Evolutionary conservation across 1,140 invertebrate genomes (phyloP), one percentile per base, ranked within the genome.

Genomic region (Heliconius congener): DNA sequence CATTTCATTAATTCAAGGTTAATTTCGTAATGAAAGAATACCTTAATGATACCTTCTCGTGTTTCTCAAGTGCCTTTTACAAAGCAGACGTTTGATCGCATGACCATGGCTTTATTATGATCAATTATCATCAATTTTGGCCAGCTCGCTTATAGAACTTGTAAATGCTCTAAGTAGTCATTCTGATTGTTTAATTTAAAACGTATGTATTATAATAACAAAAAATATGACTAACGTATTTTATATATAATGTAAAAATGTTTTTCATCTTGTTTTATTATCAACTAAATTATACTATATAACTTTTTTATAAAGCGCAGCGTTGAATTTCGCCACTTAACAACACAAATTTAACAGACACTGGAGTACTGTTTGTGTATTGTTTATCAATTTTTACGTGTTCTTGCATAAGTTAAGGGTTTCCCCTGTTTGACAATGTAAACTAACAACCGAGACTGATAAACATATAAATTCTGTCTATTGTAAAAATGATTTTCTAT

Each of bases 21-120:
- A 66, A 66, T 66, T 66, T 66, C 60, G 60, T 30, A 66, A 66
- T 66, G 27, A 66, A 66, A 66, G 60, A 30, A 66, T 66, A 66
- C 60, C 60, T 66, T 27, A 66, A 66, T 30, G 27, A 3, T 30
- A 66, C 60, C 27, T 66, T 18, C 23, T 66, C 27, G 23, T 27
- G 60, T 66, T 66, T 13, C 60, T 23, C 13, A 16, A 66, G 60
- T 66, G 60, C 23, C 13, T 30, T 30, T 27, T 66, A 66, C 60
- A 66, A 66, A 30, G 60, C 60, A 66, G 60, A 66, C 60, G 60
- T 66, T 66, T 66, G 60, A 66, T 66, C 60, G 27, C 27, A 30
- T 66, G 60, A 16, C 60, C 60, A 66, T 66, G 60, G 60, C 60
- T 30, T 66, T 66, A 66, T 66, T 66, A 30, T 66, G 60, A 66